These are phyloP conservation scores for Esox lucius DNA, from an alignment of 2,797 vertebrate genomes.

Conservation along the genomic window DNA sequence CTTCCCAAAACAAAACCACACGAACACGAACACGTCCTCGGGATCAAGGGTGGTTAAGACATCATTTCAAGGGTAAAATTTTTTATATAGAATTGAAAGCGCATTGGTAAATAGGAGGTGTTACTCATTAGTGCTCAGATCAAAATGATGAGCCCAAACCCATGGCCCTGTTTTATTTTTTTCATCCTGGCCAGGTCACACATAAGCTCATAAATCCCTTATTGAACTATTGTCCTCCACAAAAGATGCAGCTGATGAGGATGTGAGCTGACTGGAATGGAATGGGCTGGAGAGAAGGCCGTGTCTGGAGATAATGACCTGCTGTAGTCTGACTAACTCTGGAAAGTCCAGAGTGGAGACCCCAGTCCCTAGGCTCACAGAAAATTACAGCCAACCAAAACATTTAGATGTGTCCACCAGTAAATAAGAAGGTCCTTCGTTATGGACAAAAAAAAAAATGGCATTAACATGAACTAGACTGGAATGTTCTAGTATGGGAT, in stretches of 20 bases:
- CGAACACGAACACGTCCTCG: neutral
- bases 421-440: neutral
- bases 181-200: neutral
- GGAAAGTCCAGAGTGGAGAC: neutral
- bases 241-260: neutral
- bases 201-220: neutral
- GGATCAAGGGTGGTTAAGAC: neutral
- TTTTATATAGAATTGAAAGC: neutral
- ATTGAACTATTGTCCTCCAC: neutral
- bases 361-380: neutral
- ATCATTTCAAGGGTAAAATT: neutral
- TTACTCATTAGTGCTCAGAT: neutral
- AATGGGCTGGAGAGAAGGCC: neutral
- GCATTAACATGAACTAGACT: slow-evolving; percentile 3
- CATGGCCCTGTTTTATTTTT: neutral
- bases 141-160: neutral
- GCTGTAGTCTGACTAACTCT: neutral
- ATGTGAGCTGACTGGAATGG: slow-evolving; percentile 3
- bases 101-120: neutral
- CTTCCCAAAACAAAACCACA: slow-evolving; percentile 9
- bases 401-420: neutral
- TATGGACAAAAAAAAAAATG: neutral
- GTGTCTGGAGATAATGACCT: neutral
- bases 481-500: neutral
- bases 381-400: neutral